Evolutionary conservation across 1,140 invertebrate species (phyloP), one percentile per base, ranked within the genome.

Genomic region (Sarcophaga peregrina): DNA sequence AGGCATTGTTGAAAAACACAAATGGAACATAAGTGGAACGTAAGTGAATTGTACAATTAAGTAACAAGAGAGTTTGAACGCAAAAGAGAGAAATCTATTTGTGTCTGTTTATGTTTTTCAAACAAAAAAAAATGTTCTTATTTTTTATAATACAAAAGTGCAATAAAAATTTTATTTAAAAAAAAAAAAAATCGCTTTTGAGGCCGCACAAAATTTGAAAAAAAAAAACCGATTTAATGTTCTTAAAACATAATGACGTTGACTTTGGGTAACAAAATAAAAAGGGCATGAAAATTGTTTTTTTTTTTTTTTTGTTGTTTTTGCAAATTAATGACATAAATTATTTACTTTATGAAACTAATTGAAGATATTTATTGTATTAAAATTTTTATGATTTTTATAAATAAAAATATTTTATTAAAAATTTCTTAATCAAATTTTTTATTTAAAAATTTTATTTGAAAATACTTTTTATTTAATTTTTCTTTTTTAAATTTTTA

Each of bases 211-310:
- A 37, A 20, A 58, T 1, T n/a, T 15, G 6, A 9, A 10, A 25
- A 68, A 68, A 68, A 68, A 68, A 68, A 68, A 68, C 10, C n/a
- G 8, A 6, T 58, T 58, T 58, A 58, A 68, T 25, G 17, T 25
- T 25, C n/a, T 8, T 68, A n/a, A 68, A 68, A 68, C 47, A 78
- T 25, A 50, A 50, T 78, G 75, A 78, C 48, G 75, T 78, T 78
- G 75, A 52, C 75, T 78, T 78, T 78, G 74, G 25, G 25, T 1
- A 37, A 37, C 25, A 2, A 37, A 37, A 37, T 76, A 76, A 76
- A 76, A 76, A 76, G 47, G 47, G 75, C 47, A 50, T 17, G 6
- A 50, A 20, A 78, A 52, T 78, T 78, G 75, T 78, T 47, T 10
- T 50, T 13, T 68, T 25, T 25, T n/a, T n/a, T n/a, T n/a, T n/a